Evolutionary conservation across 1,140 invertebrate species (phyloP).

Genomic region (Hypothenemus hampei): DNA sequence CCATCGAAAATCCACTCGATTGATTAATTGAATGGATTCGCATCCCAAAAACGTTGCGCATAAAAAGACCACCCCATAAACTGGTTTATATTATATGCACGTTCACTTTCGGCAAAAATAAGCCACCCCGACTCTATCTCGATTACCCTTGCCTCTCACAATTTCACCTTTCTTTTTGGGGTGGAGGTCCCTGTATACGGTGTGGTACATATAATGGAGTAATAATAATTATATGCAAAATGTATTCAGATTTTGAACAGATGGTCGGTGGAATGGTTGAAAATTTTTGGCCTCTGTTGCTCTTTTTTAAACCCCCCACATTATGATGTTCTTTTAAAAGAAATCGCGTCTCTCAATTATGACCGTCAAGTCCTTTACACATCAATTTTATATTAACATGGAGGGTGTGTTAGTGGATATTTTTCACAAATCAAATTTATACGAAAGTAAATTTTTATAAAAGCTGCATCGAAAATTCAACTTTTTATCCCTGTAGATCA

Average conservation of each 20-base stretch:
- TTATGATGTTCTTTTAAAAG: too few relatives aligned
- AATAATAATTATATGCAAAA: conserved; percentile 7
- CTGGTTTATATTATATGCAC: too few relatives aligned
- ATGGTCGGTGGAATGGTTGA: background rate
- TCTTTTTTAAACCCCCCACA: background rate
- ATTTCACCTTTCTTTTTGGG: conserved; percentile 2
- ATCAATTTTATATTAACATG: too few relatives aligned
- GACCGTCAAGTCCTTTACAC: too few relatives aligned
- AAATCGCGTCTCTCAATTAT: too few relatives aligned
- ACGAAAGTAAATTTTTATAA: too few relatives aligned
- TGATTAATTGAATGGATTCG: conserved; percentile 10
- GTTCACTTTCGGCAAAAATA: too few relatives aligned
- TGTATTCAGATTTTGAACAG: conserved; percentile 6
- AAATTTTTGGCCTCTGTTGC: conserved; percentile 1
- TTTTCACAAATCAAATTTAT: too few relatives aligned
- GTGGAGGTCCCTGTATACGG: background rate
- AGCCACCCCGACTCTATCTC: conserved; percentile 4
- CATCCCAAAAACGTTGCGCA: background rate
- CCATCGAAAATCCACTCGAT: conserved; percentile 15
- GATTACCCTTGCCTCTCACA: conserved; percentile 9
- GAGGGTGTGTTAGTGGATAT: too few relatives aligned
- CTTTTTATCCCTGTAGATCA: too few relatives aligned
- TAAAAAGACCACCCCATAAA: conserved; percentile 15
- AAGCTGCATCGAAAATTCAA: too few relatives aligned
- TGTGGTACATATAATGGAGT: conserved; percentile 2